Evolutionary conservation across 2,888 invertebrate genomes (phyloP).

Genomic region (Ochropleura leucogaster): DNA sequence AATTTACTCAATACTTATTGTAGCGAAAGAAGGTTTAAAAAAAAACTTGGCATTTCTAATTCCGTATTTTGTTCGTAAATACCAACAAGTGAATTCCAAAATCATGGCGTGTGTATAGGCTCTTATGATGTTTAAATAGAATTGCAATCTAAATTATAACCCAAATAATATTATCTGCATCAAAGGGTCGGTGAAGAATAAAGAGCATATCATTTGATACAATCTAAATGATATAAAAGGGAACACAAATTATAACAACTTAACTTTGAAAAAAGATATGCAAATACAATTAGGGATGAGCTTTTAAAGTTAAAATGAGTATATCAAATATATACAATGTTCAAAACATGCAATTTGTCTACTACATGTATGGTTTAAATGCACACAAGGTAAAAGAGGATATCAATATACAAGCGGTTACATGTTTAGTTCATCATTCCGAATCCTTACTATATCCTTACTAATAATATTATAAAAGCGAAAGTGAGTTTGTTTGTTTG

Average conservation of each 20-base stretch:
- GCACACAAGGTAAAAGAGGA: too few species aligned
- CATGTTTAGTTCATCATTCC: too few species aligned
- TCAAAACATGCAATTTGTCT: too few species aligned
- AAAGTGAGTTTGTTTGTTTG: too few species aligned
- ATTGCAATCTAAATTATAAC: conserved; percentile 42
- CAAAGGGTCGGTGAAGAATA: conserved; percentile 58
- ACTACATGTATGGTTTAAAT: too few species aligned
- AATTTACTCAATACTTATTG: too few species aligned
- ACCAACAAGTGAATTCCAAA: neutral
- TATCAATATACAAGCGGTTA: too few species aligned
- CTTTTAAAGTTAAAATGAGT: neutral
- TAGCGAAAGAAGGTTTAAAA: too few species aligned
- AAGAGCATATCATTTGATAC: conserved; percentile 58
- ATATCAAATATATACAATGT: too few species aligned
- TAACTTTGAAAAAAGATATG: conserved; percentile 20
- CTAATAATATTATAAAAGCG: too few species aligned
- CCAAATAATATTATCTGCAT: conserved; percentile 54
- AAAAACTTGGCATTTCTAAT: neutral
- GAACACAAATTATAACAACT: conserved; percentile 33
- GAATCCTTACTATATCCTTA: too few species aligned
- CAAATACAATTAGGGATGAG: conserved; percentile 29
- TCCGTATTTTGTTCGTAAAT: neutral
- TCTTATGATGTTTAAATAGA: conserved; percentile 22
- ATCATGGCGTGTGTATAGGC: conserved; percentile 10
- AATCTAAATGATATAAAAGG: conserved; percentile 53